Evolutionary conservation across 2,113 vertebrate genomes (phyloP).

Genomic region (Leptobrachium ailaonicum): DNA sequence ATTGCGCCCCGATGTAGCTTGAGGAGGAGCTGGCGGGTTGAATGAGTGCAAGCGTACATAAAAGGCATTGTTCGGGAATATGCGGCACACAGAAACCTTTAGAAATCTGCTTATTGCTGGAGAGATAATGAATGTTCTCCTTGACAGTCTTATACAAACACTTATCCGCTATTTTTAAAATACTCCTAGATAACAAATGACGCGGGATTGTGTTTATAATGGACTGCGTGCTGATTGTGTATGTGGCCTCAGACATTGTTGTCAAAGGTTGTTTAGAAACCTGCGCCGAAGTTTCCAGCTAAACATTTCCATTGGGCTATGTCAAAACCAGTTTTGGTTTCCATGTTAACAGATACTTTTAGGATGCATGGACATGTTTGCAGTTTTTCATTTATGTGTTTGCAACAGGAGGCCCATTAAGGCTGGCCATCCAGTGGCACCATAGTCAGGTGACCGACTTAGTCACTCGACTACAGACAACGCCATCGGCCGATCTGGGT

Average conservation of each 20-base stretch:
- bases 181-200: not conserved
- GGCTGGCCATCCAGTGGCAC: too few relatives aligned
- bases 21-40: too few relatives aligned
- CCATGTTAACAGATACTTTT: too few relatives aligned
- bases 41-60: too few relatives aligned
- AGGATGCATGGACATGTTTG: too few relatives aligned
- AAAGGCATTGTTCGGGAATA: too few relatives aligned
- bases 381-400: too few relatives aligned
- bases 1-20: too few relatives aligned
- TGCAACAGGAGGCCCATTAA: too few relatives aligned
- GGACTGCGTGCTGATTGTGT: not conserved
- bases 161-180: not conserved
- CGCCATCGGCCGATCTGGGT: too few relatives aligned
- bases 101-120: not conserved
- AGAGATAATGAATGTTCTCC: not conserved
- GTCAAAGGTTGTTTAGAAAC: slow-evolving; percentile 4
- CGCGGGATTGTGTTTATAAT: not conserved
- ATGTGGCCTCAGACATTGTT: not conserved
- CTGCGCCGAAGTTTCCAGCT: not conserved
- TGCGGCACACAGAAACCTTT: not conserved
- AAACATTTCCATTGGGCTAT: not conserved
- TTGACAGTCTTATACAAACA: not conserved
- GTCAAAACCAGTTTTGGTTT: not conserved
- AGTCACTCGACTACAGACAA: too few relatives aligned
- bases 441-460: too few relatives aligned